A percentile compares a stretch with the other conserved stretches of the same genome.
Evolutionary conservation across 2,888 invertebrate genomes (phyloP).

Genomic region (Escarpia spicata): DNA sequence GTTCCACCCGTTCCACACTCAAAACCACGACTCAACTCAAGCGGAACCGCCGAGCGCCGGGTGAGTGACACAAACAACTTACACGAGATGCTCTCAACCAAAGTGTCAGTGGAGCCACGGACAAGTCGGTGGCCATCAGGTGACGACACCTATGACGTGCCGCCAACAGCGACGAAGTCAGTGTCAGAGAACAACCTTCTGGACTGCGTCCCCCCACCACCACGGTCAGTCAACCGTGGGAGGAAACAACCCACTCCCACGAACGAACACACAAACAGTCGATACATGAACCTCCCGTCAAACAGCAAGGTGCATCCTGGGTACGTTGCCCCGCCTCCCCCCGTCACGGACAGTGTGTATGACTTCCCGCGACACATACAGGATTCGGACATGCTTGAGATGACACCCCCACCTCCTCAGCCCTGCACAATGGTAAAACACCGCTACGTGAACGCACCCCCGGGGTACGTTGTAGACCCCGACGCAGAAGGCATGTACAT

Average conservation of each 20-base stretch:
- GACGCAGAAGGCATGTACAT: background rate
- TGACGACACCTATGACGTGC: constrained; percentile 29
- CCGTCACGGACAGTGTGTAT: background rate
- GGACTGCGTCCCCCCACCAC: constrained; percentile 41
- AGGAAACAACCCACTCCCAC: constrained; percentile 25
- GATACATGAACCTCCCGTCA: constrained; percentile 56
- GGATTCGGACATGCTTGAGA: constrained; percentile 32
- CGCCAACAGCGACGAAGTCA: constrained; percentile 36
- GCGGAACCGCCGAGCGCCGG: background rate
- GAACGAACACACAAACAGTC: constrained; percentile 13
- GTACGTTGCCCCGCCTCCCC: background rate
- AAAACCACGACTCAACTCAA: constrained; percentile 40
- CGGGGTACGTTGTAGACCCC: constrained; percentile 35
- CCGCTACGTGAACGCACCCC: constrained; percentile 49
- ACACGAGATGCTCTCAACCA: background rate
- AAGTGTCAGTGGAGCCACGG: background rate
- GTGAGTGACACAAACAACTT: background rate
- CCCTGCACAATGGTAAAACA: constrained; percentile 29
- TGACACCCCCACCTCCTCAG: constrained; percentile 46
- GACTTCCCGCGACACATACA: background rate
- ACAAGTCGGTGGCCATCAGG: background rate
- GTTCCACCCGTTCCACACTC: constrained; percentile 49
- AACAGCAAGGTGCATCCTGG: constrained; percentile 44
- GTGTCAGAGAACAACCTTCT: constrained; percentile 26
- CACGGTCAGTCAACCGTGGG: constrained; percentile 32